Conservation (phyloP, 1,140 invertebrate genomes). For the Condylostylus longicornis region DNA sequence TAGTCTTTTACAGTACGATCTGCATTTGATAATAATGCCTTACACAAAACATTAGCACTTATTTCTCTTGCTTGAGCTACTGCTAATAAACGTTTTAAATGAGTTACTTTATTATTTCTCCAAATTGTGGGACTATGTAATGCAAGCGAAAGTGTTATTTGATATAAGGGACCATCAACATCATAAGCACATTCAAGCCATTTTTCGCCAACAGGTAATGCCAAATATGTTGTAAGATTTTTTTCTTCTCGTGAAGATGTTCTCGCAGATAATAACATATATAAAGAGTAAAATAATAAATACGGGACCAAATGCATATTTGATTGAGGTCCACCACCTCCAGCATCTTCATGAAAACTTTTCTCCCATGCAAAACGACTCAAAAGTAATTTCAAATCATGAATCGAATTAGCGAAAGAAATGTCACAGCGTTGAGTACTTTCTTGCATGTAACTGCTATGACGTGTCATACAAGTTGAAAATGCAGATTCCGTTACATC, state of each 20-base stretch:
- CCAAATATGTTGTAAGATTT: conserved; percentile 50
- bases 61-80: conserved; percentile 60
- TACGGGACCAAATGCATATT: conserved; percentile 96
- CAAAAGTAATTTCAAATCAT: conserved; percentile 86
- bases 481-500: conserved; percentile 90
- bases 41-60: conserved; percentile 37
- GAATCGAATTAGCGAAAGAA: conserved; percentile 71
- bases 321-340: conserved; percentile 89
- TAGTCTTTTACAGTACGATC: conserved; percentile 53
- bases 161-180: conserved; percentile 80
- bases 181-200: conserved; percentile 75
- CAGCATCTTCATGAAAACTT: conserved; percentile 92
- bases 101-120: conserved; percentile 47
- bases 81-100: conserved; percentile 63
- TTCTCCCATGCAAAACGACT: conserved; percentile 84
- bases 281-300: conserved; percentile 85
- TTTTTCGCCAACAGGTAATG: conserved; percentile 37
- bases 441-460: conserved; percentile 73
- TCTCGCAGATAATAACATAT: conserved; percentile 43
- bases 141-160: conserved; percentile 61
- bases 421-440: conserved; percentile 78
- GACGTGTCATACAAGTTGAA: conserved; percentile 80
- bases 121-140: conserved; percentile 57
- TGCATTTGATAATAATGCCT: conserved; percentile 31
- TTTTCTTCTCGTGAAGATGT: conserved; percentile 49